Percentiles rank a stretch among this genome's conserved stretches.
Evolutionary conservation across 2,888 invertebrate species (phyloP).

Genomic region (Periphyllus acericola): DNA sequence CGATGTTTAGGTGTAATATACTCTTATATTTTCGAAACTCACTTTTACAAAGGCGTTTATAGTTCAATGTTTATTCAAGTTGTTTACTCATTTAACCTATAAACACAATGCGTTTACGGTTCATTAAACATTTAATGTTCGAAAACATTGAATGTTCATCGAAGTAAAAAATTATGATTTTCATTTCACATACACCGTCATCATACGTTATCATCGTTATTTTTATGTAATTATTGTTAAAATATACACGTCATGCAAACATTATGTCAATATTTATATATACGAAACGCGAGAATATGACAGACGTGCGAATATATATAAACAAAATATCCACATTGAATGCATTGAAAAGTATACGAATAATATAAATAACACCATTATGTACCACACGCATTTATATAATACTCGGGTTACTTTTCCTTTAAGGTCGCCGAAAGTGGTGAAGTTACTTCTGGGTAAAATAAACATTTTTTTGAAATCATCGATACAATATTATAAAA

Average conservation of each 20-base stretch:
- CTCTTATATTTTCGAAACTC: no score
- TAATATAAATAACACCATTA: background rate
- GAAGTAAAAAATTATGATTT: no score
- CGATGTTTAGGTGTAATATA: no score
- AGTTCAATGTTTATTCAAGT: background rate
- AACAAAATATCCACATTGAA: background rate
- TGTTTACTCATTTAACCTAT: background rate
- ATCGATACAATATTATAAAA: no score
- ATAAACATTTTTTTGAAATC: no score
- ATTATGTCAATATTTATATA: no score
- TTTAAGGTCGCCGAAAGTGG: background rate
- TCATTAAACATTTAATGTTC: background rate
- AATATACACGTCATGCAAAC: background rate
- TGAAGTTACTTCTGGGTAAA: no score
- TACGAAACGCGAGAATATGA: background rate
- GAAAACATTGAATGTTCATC: no score
- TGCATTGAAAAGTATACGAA: background rate
- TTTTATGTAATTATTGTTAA: background rate
- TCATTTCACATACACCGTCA: no score
- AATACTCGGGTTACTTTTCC: background rate
- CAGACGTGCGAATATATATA: background rate
- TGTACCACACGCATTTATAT: no score
- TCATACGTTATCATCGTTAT: no score
- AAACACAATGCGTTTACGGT: background rate
- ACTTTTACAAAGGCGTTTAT: background rate